These are phyloP conservation scores for Eleginops maclovinus DNA, from an alignment of 2,113 vertebrate species.

Conservation along the genomic window DNA sequence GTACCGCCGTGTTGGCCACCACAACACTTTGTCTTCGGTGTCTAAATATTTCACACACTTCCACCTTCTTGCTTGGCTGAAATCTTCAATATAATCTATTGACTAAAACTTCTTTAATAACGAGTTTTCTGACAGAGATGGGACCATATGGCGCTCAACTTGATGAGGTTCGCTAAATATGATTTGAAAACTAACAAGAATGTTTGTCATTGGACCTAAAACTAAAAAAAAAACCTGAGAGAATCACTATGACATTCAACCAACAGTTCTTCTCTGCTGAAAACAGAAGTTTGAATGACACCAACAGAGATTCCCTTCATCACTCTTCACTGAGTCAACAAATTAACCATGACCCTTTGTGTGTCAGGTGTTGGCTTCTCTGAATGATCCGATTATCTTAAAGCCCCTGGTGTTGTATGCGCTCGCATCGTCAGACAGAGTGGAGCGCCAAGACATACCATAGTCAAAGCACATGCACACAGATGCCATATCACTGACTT, in stretches of 20 bases:
- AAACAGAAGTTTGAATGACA: slow-evolving; percentile 35
- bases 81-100: too few relatives aligned
- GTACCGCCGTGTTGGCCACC: too few relatives aligned
- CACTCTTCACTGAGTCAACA: slow-evolving; percentile 39
- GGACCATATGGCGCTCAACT: too few relatives aligned
- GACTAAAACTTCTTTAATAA: too few relatives aligned
- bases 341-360: slow-evolving; percentile 32
- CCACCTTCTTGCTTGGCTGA: too few relatives aligned
- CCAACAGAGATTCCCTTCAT: slow-evolving; percentile 42
- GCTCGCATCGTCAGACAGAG: slow-evolving; percentile 56
- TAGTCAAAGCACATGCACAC: slow-evolving; percentile 50
- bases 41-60: too few relatives aligned
- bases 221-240: too few relatives aligned
- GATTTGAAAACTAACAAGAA: too few relatives aligned
- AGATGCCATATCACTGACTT: slow-evolving; percentile 44
- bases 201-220: too few relatives aligned
- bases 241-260: not conserved
- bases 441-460: slow-evolving; percentile 66
- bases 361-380: slow-evolving; percentile 62
- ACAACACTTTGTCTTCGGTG: too few relatives aligned
- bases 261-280: not conserved
- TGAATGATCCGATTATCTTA: slow-evolving; percentile 69
- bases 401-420: slow-evolving; percentile 27
- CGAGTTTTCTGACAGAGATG: not conserved
- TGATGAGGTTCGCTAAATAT: too few relatives aligned